Percentiles rank a stretch among this genome's conserved stretches.
Conservation (phyloP, 2,888 invertebrate species). For the Bugula neritina region DNA sequence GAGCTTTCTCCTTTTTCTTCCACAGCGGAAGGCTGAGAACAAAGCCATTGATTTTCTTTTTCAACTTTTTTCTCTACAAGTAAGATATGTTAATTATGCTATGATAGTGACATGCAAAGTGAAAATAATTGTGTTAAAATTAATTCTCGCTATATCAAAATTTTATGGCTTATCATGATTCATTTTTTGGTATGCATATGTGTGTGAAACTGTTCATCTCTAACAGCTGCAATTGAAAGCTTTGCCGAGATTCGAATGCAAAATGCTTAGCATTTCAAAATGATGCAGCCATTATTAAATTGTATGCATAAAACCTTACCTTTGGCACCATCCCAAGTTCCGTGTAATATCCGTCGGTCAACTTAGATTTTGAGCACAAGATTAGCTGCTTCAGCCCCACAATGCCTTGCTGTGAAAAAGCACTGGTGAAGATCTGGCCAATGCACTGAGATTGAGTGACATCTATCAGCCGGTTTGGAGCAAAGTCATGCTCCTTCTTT, state of each 20-base stretch:
- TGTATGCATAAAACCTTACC: slow-evolving; percentile 16
- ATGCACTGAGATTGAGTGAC: neutral
- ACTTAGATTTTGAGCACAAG: slow-evolving; percentile 6
- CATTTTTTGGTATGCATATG: too few relatives aligned
- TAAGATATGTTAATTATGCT: too few relatives aligned
- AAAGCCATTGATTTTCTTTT: slow-evolving; percentile 7
- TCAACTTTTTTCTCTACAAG: slow-evolving; percentile 17
- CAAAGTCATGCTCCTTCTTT: neutral
- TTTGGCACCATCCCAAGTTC: neutral
- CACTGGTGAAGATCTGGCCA: slow-evolving; percentile 4
- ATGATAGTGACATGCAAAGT: too few relatives aligned
- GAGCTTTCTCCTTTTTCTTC: neutral
- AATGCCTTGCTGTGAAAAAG: slow-evolving; percentile 8
- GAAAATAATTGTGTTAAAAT: too few relatives aligned
- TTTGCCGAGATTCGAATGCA: too few relatives aligned
- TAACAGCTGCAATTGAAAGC: too few relatives aligned
- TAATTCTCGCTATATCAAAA: too few relatives aligned
- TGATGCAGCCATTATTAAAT: too few relatives aligned
- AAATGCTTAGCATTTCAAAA: too few relatives aligned
- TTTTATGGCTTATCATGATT: too few relatives aligned
- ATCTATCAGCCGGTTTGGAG: neutral
- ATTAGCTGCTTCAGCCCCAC: slow-evolving; percentile 21
- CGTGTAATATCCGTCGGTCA: slow-evolving; percentile 6
- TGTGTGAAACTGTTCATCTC: too few relatives aligned
- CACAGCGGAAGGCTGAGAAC: neutral